Evolutionary conservation across 2,888 invertebrate genomes (phyloP).

Genomic region (Cantharis rustica): DNA sequence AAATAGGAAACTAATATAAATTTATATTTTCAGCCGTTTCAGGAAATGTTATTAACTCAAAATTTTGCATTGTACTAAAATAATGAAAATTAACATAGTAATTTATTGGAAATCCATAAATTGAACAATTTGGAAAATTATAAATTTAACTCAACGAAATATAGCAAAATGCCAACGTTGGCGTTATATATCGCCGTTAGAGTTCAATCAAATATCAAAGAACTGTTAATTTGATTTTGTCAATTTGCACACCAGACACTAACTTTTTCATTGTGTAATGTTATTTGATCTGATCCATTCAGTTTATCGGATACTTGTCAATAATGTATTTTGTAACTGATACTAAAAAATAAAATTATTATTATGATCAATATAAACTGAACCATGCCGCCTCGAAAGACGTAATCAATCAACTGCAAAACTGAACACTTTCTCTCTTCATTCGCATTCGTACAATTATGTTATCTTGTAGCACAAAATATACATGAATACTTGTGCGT

Average conservation of each 20-base stretch:
- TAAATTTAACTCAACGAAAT: not conserved
- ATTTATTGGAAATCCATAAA: not conserved
- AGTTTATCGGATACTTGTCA: no score
- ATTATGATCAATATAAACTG: not conserved
- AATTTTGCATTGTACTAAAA: not conserved
- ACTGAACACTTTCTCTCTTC: not conserved
- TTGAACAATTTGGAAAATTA: not conserved
- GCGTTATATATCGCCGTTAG: not conserved
- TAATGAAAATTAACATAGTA: not conserved
- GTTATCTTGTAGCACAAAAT: not conserved
- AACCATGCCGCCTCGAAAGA: not conserved
- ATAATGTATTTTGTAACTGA: no score
- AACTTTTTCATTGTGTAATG: not conserved
- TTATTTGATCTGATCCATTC: not conserved
- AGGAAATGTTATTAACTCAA: not conserved
- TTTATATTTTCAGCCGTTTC: not conserved
- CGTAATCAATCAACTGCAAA: not conserved
- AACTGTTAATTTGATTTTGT: not conserved
- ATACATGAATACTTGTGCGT: not conserved
- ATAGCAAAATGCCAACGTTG: not conserved
- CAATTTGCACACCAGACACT: not conserved
- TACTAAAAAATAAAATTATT: no score
- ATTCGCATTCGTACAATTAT: not conserved
- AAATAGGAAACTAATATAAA: not conserved
- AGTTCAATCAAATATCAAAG: not conserved